These are phyloP conservation scores for Telenomus remus DNA, from an alignment of 1,140 invertebrate species.

Conservation along the genomic window DNA sequence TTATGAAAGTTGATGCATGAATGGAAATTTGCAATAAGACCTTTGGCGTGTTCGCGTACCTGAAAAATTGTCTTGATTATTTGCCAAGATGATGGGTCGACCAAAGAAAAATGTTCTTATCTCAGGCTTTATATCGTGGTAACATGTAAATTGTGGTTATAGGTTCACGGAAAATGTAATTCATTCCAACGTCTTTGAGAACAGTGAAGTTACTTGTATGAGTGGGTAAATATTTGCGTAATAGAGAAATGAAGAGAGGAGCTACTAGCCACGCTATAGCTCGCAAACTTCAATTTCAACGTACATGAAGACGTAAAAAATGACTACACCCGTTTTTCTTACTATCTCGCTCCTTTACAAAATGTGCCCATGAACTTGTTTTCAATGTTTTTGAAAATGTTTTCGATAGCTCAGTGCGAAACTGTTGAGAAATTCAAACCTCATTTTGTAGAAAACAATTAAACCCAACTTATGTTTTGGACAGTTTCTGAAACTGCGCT, in stretches of 20 bases:
- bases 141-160: slow-evolving; percentile 37
- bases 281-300: slow-evolving; percentile 14
- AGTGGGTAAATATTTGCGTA: slow-evolving; percentile 33
- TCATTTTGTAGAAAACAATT: slow-evolving; percentile 7
- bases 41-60: background rate
- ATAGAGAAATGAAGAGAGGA: slow-evolving; percentile 21
- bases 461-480: slow-evolving; percentile 12
- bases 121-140: slow-evolving; percentile 1
- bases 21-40: background rate
- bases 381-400: no score
- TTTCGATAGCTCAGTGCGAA: background rate
- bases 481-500: slow-evolving; percentile 13
- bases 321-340: slow-evolving; percentile 4
- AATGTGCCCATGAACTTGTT: no score
- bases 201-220: slow-evolving; percentile 14
- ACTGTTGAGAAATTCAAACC: background rate
- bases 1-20: background rate
- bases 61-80: slow-evolving; percentile 20
- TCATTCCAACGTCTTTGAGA: slow-evolving; percentile 20
- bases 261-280: slow-evolving; percentile 11
- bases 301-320: background rate
- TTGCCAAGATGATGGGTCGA: slow-evolving; percentile 19
- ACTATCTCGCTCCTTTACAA: no score
- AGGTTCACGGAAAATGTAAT: slow-evolving; percentile 32
- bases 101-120: slow-evolving; percentile 21